phyloP scores from a whole-genome alignment of 1,140 invertebrate species.

The Tetramorium simillimum region DNA sequence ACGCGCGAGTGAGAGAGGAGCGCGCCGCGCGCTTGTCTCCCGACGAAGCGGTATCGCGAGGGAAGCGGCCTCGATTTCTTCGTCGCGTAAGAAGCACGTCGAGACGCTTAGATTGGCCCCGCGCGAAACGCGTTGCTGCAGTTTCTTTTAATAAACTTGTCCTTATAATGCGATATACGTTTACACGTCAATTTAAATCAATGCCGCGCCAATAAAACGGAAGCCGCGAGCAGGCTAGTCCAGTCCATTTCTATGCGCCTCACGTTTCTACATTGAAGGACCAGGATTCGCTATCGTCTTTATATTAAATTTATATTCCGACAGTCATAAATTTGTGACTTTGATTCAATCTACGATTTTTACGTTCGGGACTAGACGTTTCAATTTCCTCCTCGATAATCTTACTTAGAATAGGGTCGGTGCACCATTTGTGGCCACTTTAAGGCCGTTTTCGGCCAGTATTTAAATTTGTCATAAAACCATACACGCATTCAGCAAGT shows the following conservation, averaged over 20 bases:
- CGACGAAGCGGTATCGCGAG: neutral
- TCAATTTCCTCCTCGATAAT: neutral
- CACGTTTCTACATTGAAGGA: neutral
- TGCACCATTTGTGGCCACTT: no score
- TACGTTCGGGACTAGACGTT: neutral
- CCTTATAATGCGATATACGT: neutral
- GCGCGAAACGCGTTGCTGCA: neutral
- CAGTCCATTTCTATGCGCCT: neutral
- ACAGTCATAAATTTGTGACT: conserved; percentile 12
- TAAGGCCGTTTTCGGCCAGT: no score
- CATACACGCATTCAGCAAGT: no score
- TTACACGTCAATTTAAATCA: conserved; percentile 46
- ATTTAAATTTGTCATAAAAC: no score
- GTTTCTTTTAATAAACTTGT: conserved; percentile 14
- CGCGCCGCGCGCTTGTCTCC: neutral
- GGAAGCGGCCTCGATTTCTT: neutral
- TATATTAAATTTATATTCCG: conserved; percentile 20
- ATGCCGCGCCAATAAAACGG: conserved; percentile 30
- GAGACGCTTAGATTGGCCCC: neutral
- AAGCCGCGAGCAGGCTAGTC: neutral
- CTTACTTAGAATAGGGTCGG: neutral
- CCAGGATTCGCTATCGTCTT: neutral
- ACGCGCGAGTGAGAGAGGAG: neutral
- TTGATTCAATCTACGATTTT: neutral
- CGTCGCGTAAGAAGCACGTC: neutral